A percentile compares a stretch with the other conserved stretches of the same genome.
Evolutionary conservation across 2,888 invertebrate species (phyloP).

Genomic region (Trachelus tabidus): DNA sequence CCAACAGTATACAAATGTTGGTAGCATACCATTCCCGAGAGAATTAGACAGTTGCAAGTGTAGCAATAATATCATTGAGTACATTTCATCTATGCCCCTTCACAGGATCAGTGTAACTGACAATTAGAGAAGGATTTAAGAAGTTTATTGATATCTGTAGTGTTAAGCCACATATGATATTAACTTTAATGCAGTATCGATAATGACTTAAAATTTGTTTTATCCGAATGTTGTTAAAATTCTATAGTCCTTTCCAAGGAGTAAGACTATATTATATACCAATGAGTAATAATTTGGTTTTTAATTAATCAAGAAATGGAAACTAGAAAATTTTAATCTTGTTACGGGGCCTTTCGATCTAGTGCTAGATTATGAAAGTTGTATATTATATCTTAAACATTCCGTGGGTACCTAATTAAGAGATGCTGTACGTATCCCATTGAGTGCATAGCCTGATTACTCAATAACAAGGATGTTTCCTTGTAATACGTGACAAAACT

Average conservation of each 20-base stretch:
- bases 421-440: slow-evolving; percentile 24
- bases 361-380: slow-evolving; percentile 26
- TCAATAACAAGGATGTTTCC: slow-evolving; percentile 26
- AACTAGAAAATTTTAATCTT: background rate
- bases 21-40: slow-evolving; percentile 39
- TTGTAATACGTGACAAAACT: background rate
- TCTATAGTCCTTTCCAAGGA: slow-evolving; percentile 8
- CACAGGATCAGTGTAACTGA: slow-evolving; percentile 31
- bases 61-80: slow-evolving; percentile 7
- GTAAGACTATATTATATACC: background rate
- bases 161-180: slow-evolving; percentile 7
- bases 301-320: background rate
- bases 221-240: background rate
- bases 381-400: slow-evolving; percentile 36
- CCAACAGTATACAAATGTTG: slow-evolving; percentile 37
- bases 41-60: slow-evolving; percentile 23
- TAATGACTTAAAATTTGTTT: slow-evolving; percentile 3
- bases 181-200: slow-evolving; percentile 19
- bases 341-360: background rate
- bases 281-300: background rate
- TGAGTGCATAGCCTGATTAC: slow-evolving; percentile 29
- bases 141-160: slow-evolving; percentile 1
- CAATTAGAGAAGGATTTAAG: slow-evolving; percentile 17
- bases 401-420: slow-evolving; percentile 27
- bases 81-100: slow-evolving; percentile 16